phyloP scores from a whole-genome alignment of 2,113 vertebrate species.

The Campylorhamphus procurvoides region DNA sequence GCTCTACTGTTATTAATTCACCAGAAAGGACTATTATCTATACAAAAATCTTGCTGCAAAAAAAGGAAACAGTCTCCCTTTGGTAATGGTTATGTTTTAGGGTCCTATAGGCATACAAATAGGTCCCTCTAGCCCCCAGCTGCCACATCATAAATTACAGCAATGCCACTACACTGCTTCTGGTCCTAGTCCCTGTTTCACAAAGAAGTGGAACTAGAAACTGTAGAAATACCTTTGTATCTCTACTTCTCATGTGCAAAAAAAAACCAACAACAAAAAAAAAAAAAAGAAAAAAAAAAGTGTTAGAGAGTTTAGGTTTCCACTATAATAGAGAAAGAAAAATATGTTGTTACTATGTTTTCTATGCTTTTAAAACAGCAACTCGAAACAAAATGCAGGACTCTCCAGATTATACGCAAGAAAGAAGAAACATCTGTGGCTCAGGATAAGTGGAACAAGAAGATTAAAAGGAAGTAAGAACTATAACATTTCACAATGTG shows the following conservation, averaged over 20 bases:
- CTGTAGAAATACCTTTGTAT: not conserved
- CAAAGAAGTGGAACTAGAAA: not conserved
- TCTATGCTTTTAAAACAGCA: not conserved
- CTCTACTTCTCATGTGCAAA: not conserved
- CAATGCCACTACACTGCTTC: not conserved
- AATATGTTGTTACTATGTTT: not conserved
- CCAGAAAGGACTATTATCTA: not conserved
- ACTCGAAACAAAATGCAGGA: not conserved
- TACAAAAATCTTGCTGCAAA: not conserved
- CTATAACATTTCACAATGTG: not conserved
- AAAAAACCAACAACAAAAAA: too few species aligned
- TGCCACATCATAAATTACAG: not conserved
- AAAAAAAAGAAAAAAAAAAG: too few species aligned
- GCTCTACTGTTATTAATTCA: not conserved
- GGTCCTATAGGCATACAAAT: not conserved
- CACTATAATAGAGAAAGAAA: not conserved
- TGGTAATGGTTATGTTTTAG: not conserved
- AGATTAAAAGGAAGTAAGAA: not conserved
- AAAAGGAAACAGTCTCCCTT: not conserved
- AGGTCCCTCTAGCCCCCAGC: rapidly evolving
- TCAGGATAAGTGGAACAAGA: not conserved
- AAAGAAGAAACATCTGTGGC: not conserved
- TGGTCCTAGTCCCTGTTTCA: not conserved
- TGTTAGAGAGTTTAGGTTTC: not conserved
- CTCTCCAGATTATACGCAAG: not conserved